Base-by-base conservation (phyloP, 2,888 invertebrate species). In the Agrenia bidenticulata region DNA sequence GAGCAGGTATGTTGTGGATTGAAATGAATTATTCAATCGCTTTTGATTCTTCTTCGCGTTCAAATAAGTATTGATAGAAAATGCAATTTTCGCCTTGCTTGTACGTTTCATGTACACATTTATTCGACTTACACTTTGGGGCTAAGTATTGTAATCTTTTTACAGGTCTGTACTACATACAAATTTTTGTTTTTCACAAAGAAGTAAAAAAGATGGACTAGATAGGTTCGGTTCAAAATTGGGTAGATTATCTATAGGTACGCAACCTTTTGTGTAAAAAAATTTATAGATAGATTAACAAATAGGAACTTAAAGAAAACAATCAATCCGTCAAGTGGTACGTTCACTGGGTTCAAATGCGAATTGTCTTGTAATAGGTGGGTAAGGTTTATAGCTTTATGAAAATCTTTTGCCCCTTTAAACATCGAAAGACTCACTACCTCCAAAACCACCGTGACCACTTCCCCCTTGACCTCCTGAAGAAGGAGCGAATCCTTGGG, bases 1-100 rank as follows among this genome's bases (percentile, higher is more conserved):
- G 88, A 88, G 78, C 86, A 87, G 82, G 86, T 86, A 77, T 79
- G 80, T 61, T 57, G 21, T 37, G 24, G 51, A 41, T n/a, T 60
- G 39, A 56, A 58, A n/a, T n/a, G n/a, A n/a, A n/a, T n/a, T n/a
- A n/a, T n/a, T n/a, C n/a, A n/a, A n/a, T n/a, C n/a, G 26, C 39
- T 65, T 61, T 37, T 37, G 11, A 13, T 11, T 15, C 41, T 13
- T 39, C 41, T 11, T 39, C 11, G 41, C 41, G 11, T 39, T 39
- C 41, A 13, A 13, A 39, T 39, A 39, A n/a, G n/a, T n/a, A n/a
- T n/a, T n/a, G n/a, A n/a, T n/a, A n/a, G n/a, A n/a, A n/a, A n/a
- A n/a, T n/a, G n/a, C n/a, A n/a, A n/a, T n/a, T n/a, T n/a, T n/a
- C n/a, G n/a, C n/a, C n/a, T n/a, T n/a, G n/a, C n/a, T n/a, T n/a